A percentile compares a stretch with the other conserved stretches of the same genome.
phyloP scores from a whole-genome alignment of 2,797 vertebrate species.

The Sebastes alutus region DNA sequence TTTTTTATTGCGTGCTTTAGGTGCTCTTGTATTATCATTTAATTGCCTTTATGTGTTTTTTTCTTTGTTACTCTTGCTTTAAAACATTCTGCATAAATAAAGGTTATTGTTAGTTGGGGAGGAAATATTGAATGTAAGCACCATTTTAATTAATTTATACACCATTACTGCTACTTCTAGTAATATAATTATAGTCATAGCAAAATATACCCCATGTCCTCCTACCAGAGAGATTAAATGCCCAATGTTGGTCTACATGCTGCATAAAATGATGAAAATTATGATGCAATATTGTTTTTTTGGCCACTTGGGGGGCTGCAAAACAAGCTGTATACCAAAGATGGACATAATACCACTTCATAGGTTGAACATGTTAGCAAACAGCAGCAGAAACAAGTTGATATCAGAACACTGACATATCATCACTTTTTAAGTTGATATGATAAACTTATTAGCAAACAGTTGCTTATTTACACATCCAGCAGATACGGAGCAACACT shows the following conservation, averaged over 20 bases:
- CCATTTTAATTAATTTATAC: not conserved
- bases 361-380: too few species aligned
- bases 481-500: not conserved
- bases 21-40: not conserved
- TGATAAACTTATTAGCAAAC: not conserved
- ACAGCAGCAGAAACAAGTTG: too few species aligned
- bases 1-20: not conserved
- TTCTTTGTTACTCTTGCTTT: not conserved
- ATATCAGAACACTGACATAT: not conserved
- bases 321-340: rapidly evolving
- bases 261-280: not conserved
- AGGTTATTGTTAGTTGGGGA: not conserved
- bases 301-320: not conserved
- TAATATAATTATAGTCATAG: not conserved
- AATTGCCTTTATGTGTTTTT: not conserved
- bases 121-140: not conserved
- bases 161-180: not conserved
- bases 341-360: too few species aligned
- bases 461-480: not conserved
- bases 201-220: too few species aligned
- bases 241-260: not conserved
- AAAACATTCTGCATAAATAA: not conserved
- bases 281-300: not conserved
- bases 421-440: not conserved
- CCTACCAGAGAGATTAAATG: too few species aligned